These are phyloP conservation scores for Acanthornis magna DNA, from an alignment of 2,797 vertebrate genomes.

Conservation along the genomic window DNA sequence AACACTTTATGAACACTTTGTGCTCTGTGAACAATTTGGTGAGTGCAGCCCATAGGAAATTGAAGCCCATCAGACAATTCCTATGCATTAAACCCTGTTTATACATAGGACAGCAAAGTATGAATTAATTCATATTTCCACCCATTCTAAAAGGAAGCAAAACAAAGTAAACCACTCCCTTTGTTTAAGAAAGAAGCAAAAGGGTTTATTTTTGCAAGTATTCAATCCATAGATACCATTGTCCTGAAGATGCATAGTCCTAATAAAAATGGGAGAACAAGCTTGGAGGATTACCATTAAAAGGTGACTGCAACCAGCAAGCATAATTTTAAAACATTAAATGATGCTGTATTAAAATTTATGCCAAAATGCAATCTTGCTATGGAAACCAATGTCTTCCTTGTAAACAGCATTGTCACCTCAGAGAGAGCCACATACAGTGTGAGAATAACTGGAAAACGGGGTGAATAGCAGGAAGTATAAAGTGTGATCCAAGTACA, in stretches of 20 bases:
- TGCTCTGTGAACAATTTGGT: neutral
- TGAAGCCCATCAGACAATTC: neutral
- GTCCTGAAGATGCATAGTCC: neutral
- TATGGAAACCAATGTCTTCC: neutral
- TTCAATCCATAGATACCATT: neutral
- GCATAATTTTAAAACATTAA: neutral
- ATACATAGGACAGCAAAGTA: neutral
- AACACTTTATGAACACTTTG: neutral
- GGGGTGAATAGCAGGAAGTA: neutral
- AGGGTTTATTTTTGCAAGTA: neutral
- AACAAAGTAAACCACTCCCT: fast-evolving
- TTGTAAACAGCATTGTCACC: neutral
- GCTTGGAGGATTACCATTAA: neutral
- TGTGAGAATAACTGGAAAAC: neutral
- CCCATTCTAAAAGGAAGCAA: neutral
- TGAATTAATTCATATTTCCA: neutral
- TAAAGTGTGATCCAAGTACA: neutral
- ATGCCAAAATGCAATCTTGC: neutral
- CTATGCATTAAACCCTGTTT: neutral
- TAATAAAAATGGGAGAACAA: neutral
- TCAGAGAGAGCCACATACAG: neutral
- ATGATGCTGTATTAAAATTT: neutral
- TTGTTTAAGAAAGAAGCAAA: neutral
- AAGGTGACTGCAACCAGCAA: neutral
- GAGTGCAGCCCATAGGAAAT: neutral